phyloP scores from a whole-genome alignment of 2,797 vertebrate species.

The Hypotaenidia philippensis region DNA sequence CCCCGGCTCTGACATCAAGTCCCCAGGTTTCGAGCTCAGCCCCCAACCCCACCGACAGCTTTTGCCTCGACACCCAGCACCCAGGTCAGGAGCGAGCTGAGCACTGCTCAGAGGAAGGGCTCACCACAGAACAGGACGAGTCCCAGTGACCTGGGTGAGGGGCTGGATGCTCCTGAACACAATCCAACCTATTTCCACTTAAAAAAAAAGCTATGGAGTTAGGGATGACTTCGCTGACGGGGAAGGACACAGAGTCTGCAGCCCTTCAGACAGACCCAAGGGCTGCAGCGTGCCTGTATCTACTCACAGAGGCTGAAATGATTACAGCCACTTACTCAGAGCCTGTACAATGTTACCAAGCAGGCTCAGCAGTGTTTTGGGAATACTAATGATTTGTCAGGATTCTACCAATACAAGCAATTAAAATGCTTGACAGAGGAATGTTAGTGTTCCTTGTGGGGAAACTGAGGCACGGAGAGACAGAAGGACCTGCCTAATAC shows the following conservation, averaged over 20 bases:
- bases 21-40: neutral
- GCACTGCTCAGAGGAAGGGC: neutral
- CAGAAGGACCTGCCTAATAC: neutral
- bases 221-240: neutral
- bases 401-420: neutral
- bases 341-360: neutral
- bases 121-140: neutral
- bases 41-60: neutral
- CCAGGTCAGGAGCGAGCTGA: fast-evolving
- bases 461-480: neutral
- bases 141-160: neutral
- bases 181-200: neutral
- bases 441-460: neutral
- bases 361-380: neutral
- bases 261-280: neutral
- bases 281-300: neutral
- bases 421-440: neutral
- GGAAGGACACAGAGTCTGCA: neutral
- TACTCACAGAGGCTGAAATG: neutral
- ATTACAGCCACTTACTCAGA: conserved; percentile 16
- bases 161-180: neutral
- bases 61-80: neutral
- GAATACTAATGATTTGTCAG: neutral
- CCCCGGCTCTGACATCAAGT: neutral
- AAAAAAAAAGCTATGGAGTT: fast-evolving